Conservation (phyloP, 1,140 invertebrate species). For the Panagrolaimus sp. region DNA sequence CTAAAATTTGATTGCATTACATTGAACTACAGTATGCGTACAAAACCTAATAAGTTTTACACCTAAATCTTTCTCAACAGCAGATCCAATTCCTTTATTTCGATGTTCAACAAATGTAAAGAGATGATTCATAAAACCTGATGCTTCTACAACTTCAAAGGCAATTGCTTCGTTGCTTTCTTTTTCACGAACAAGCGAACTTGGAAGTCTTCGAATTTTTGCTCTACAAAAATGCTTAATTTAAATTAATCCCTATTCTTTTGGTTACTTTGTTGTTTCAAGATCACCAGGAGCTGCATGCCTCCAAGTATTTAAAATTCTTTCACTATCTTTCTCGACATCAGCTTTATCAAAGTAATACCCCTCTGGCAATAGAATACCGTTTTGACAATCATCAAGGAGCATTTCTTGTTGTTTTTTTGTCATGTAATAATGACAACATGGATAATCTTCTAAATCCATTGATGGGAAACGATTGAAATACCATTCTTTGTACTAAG, state of each 20-base stretch:
- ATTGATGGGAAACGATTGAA: background rate
- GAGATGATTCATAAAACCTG: background rate
- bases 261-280: slow-evolving; percentile 1
- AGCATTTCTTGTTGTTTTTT: background rate
- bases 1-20: background rate
- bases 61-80: slow-evolving; percentile 5
- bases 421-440: slow-evolving; percentile 10
- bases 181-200: background rate
- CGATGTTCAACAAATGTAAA: background rate
- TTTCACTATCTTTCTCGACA: background rate
- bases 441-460: background rate
- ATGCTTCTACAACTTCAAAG: background rate
- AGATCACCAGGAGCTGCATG: background rate
- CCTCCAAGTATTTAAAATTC: slow-evolving; percentile 2
- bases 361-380: background rate
- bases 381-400: background rate
- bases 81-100: background rate
- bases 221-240: background rate
- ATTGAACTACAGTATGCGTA: too few species aligned
- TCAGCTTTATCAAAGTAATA: background rate
- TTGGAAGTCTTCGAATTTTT: background rate
- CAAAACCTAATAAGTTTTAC: background rate
- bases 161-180: background rate
- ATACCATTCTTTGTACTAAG: slow-evolving; percentile 7
- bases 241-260: background rate